Evolutionary conservation across 1,140 invertebrate genomes (phyloP).

Genomic region (Drosophila arawakana): DNA sequence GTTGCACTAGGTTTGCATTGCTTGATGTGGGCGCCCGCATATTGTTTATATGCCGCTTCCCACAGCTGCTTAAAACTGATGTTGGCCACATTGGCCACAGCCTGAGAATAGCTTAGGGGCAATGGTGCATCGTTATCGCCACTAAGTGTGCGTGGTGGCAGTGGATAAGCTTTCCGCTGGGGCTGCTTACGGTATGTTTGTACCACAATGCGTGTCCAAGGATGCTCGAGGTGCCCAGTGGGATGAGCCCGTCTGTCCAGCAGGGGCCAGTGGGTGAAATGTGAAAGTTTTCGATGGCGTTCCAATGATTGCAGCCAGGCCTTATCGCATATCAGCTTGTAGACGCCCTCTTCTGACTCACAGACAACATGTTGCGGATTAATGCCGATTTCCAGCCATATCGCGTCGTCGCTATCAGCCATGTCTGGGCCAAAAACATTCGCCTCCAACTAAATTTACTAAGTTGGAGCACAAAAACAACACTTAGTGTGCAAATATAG

Average conservation of each 20-base stretch:
- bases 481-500: slow-evolving; percentile 40
- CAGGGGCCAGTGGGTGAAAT: slow-evolving; percentile 83
- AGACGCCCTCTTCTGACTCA: slow-evolving; percentile 85
- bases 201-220: slow-evolving; percentile 71
- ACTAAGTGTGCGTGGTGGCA: slow-evolving; percentile 85
- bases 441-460: slow-evolving; percentile 28
- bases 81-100: slow-evolving; percentile 91
- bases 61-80: slow-evolving; percentile 93
- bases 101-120: slow-evolving; percentile 90
- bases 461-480: slow-evolving; percentile 35
- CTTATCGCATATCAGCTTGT: slow-evolving; percentile 88
- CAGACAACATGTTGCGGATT: slow-evolving; percentile 88
- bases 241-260: slow-evolving; percentile 82
- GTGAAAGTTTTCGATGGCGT: slow-evolving; percentile 84
- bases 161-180: slow-evolving; percentile 88
- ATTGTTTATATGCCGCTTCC: slow-evolving; percentile 93
- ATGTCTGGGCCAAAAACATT: slow-evolving; percentile 38
- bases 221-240: slow-evolving; percentile 65
- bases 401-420: slow-evolving; percentile 67
- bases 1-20: slow-evolving; percentile 50
- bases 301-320: slow-evolving; percentile 88
- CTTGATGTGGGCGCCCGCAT: slow-evolving; percentile 83
- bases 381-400: slow-evolving; percentile 88
- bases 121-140: slow-evolving; percentile 68
- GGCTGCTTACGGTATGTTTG: slow-evolving; percentile 85